These are phyloP conservation scores for Acronicta alni DNA, from an alignment of 2,888 invertebrate species.

Conservation along the genomic window DNA sequence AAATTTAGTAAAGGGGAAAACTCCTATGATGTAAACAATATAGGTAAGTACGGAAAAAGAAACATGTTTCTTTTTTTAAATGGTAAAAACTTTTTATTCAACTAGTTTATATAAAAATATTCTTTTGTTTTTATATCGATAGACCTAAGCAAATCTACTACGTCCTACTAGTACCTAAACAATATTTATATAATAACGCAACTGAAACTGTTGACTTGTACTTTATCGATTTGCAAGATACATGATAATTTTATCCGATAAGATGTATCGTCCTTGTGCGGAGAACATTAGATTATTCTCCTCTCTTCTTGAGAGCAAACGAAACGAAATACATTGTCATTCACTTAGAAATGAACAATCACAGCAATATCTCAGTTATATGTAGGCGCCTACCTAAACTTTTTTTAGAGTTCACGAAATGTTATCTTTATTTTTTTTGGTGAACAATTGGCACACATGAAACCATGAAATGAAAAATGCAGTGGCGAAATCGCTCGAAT, in stretches of 20 bases:
- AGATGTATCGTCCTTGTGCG: constrained; percentile 15
- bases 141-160: too few species aligned
- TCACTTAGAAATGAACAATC: constrained; percentile 6
- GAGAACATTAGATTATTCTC: constrained; percentile 22
- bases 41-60: too few species aligned
- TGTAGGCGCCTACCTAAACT: not conserved
- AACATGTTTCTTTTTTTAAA: not conserved
- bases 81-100: too few species aligned
- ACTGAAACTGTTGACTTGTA: constrained; percentile 15
- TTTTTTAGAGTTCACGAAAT: not conserved
- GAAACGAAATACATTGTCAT: constrained; percentile 9
- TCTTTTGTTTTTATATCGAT: too few species aligned
- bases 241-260: constrained; percentile 42
- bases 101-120: too few species aligned
- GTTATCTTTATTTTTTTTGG: not conserved
- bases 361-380: constrained; percentile 1
- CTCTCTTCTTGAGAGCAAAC: constrained; percentile 3
- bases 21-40: constrained; percentile 8
- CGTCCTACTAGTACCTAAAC: too few species aligned
- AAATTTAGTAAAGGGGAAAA: constrained; percentile 31
- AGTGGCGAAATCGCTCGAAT: too few species aligned
- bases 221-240: constrained; percentile 35
- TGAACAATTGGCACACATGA: too few species aligned
- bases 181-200: constrained; percentile 11
- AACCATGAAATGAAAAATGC: too few species aligned